Evolutionary conservation across 2,888 invertebrate species (phyloP).

Genomic region (Blera fallax): DNA sequence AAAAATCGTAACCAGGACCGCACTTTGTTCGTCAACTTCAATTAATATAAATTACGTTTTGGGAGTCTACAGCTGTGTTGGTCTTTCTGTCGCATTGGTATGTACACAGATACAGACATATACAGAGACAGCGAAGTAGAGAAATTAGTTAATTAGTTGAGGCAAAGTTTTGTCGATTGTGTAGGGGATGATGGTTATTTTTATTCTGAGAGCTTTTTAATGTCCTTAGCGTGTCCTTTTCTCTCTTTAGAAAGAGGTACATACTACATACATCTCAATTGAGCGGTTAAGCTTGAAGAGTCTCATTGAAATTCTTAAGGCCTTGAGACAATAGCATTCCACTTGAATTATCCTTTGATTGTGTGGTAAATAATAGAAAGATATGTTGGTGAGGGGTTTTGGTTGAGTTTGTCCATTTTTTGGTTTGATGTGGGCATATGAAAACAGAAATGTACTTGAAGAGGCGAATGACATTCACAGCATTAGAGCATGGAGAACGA

Average conservation of each 20-base stretch:
- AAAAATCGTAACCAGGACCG: not conserved
- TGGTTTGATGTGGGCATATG: too few species aligned
- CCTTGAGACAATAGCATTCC: not conserved
- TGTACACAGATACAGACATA: not conserved
- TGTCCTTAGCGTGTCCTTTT: conserved; percentile 20
- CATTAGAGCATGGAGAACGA: too few species aligned
- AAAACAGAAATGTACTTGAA: too few species aligned
- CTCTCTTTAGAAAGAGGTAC: not conserved
- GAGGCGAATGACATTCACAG: too few species aligned
- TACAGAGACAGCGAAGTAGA: not conserved
- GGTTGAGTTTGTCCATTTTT: too few species aligned
- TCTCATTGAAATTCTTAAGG: not conserved
- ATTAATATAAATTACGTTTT: conserved; percentile 42
- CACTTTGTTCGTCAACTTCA: conserved; percentile 32
- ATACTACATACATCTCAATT: not conserved
- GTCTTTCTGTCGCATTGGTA: not conserved
- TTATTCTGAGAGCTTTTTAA: conserved; percentile 35
- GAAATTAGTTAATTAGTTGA: conserved; percentile 46
- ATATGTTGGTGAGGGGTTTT: too few species aligned
- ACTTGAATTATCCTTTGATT: conserved; percentile 4
- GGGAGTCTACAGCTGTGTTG: not conserved
- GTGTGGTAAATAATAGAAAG: not conserved
- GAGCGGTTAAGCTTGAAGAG: not conserved
- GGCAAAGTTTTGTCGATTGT: conserved; percentile 6
- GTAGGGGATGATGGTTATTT: not conserved